Percentiles rank a stretch among this genome's conserved stretches.
Conservation (phyloP, 92 coral and sea anemone genomes). For the Meandrina meandrites region DNA sequence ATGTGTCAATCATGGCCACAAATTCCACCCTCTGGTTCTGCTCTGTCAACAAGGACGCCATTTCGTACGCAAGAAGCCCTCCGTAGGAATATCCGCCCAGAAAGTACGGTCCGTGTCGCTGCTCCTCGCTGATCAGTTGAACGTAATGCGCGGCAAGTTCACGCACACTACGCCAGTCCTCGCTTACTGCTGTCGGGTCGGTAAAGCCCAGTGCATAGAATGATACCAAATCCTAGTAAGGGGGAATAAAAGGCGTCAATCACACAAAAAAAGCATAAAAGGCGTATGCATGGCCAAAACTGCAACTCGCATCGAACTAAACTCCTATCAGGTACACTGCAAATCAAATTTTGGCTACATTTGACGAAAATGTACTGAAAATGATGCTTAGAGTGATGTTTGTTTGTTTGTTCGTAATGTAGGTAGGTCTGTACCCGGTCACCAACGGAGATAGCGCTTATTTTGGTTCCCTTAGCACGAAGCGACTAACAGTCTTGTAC, state of each 20-base stretch:
- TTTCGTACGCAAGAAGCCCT: constrained; percentile 63
- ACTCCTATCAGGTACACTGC: no score
- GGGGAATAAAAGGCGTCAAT: background rate
- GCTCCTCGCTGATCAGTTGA: constrained; percentile 50
- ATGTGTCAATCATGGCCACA: constrained; percentile 50
- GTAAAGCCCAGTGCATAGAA: constrained; percentile 71
- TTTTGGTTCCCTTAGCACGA: no score
- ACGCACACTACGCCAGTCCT: constrained; percentile 67
- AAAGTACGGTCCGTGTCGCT: constrained; percentile 76
- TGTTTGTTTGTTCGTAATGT: no score
- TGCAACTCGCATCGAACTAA: no score
- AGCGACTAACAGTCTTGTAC: no score
- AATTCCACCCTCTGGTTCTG: constrained; percentile 36
- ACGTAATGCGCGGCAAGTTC: constrained; percentile 68
- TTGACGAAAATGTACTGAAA: no score
- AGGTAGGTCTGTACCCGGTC: no score
- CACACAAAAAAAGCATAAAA: background rate
- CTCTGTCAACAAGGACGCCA: constrained; percentile 34
- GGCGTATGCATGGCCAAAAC: background rate
- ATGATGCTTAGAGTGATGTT: no score
- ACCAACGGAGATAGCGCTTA: no score
- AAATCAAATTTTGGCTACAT: no score
- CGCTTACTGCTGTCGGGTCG: constrained; percentile 54
- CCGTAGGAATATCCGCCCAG: constrained; percentile 77
- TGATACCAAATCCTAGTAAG: constrained; percentile 51